phyloP scores from a whole-genome alignment of 2,113 vertebrate genomes.

The Sebastes schlegelii region DNA sequence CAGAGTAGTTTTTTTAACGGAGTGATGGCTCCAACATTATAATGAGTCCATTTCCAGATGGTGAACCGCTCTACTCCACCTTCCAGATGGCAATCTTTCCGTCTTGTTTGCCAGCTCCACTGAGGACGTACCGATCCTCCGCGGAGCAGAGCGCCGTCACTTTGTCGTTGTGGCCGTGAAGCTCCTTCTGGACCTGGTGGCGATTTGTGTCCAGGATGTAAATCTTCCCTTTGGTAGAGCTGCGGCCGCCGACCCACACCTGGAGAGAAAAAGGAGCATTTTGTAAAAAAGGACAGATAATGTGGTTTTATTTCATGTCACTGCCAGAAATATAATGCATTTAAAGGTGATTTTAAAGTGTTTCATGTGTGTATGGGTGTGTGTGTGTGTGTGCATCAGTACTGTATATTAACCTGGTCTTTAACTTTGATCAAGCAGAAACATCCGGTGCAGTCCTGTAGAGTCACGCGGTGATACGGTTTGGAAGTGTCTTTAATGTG shows the following conservation, averaged over 20 bases:
- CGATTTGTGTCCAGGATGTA: constrained; percentile 87
- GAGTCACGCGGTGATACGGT: constrained; percentile 80
- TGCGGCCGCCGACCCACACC: constrained; percentile 94
- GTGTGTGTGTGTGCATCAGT: not conserved
- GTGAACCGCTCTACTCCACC: constrained; percentile 82
- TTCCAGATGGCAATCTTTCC: constrained; percentile 99
- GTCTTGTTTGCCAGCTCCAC: constrained; percentile 89
- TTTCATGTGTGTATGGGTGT: not conserved
- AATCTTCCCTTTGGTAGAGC: constrained; percentile 91
- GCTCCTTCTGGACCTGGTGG: constrained; percentile 90
- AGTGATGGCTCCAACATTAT: not conserved
- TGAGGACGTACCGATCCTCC: constrained; percentile 94
- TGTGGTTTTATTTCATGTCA: too few relatives aligned
- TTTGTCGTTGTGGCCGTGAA: constrained; percentile 87
- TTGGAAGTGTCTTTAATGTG: constrained; percentile 79
- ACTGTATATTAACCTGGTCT: constrained; percentile 85
- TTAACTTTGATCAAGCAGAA: constrained; percentile 94
- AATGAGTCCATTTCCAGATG: not conserved
- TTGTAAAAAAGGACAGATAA: not conserved
- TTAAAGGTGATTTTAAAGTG: not conserved
- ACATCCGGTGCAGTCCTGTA: constrained; percentile 90
- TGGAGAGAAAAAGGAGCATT: constrained; percentile 60
- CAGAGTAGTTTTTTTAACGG: not conserved
- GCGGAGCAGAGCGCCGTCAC: constrained; percentile 92
- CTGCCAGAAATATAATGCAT: not conserved